phyloP scores from a whole-genome alignment of 2,797 vertebrate genomes.

The Sylvia borin region DNA sequence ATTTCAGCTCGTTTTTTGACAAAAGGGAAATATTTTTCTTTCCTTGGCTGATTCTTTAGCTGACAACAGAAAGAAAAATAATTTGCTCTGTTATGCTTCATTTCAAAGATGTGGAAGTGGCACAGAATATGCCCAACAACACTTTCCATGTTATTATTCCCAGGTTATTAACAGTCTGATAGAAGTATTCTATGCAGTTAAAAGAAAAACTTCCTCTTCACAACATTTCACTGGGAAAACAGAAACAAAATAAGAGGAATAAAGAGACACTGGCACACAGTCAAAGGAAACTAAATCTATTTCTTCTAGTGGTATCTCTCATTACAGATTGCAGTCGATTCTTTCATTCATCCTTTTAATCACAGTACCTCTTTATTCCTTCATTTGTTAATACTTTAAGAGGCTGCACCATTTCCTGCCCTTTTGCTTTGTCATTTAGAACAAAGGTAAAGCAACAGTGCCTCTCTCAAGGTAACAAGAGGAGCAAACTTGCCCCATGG shows the following conservation, averaged over 20 bases:
- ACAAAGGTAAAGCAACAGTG: not conserved
- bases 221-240: not conserved
- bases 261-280: not conserved
- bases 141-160: not conserved
- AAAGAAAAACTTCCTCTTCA: constrained; percentile 19
- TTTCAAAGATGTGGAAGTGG: not conserved
- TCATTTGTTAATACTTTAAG: not conserved
- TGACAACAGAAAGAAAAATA: not conserved
- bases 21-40: not conserved
- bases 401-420: not conserved
- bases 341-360: not conserved
- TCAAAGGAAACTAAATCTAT: not conserved
- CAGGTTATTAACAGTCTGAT: constrained; percentile 7
- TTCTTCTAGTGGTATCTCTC: not conserved
- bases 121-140: not conserved
- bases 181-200: not conserved
- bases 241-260: not conserved
- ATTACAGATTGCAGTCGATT: not conserved
- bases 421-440: not conserved
- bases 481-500: not conserved
- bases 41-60: not conserved
- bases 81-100: not conserved
- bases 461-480: not conserved
- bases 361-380: not conserved
- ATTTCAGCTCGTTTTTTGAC: not conserved